phyloP scores from a whole-genome alignment of 2,888 invertebrate species.

The Epinotia brunnichana region DNA sequence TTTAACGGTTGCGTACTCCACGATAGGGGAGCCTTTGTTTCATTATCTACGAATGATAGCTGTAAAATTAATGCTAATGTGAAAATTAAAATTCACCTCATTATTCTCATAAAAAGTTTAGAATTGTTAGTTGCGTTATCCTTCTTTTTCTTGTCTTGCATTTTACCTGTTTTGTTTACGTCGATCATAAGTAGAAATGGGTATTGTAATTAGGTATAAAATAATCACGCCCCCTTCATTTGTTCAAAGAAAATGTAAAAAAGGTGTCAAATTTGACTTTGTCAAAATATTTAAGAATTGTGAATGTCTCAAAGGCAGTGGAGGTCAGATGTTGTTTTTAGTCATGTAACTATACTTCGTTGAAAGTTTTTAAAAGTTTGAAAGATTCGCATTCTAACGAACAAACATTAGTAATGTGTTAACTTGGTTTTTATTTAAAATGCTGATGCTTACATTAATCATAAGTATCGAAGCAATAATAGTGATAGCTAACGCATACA shows the following conservation, averaged over 20 bases:
- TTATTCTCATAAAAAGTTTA: constrained; percentile 16
- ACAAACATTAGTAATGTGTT: background rate
- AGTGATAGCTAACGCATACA: background rate
- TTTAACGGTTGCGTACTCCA: constrained; percentile 62
- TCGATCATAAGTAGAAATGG: constrained; percentile 8
- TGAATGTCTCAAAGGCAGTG: background rate
- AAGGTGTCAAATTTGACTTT: background rate
- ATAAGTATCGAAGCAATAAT: background rate
- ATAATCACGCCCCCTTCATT: constrained; percentile 20
- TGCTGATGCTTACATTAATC: background rate
- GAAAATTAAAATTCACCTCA: constrained; percentile 29
- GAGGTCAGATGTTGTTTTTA: background rate
- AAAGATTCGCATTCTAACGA: background rate
- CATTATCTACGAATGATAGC: constrained; percentile 51
- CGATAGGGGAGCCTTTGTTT: constrained; percentile 55
- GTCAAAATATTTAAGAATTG: background rate
- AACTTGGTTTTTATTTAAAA: too few relatives aligned
- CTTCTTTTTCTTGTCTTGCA: background rate
- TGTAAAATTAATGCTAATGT: constrained; percentile 53
- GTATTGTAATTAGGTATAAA: too few relatives aligned
- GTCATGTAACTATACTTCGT: background rate
- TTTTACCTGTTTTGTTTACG: constrained; percentile 25
- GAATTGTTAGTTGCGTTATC: constrained; percentile 7
- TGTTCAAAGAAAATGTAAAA: constrained; percentile 5
- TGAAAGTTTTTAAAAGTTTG: background rate